Evolutionary conservation across 2,113 vertebrate species (phyloP), one percentile per base, ranked within the genome.

Genomic region (Mixornis gularis): DNA sequence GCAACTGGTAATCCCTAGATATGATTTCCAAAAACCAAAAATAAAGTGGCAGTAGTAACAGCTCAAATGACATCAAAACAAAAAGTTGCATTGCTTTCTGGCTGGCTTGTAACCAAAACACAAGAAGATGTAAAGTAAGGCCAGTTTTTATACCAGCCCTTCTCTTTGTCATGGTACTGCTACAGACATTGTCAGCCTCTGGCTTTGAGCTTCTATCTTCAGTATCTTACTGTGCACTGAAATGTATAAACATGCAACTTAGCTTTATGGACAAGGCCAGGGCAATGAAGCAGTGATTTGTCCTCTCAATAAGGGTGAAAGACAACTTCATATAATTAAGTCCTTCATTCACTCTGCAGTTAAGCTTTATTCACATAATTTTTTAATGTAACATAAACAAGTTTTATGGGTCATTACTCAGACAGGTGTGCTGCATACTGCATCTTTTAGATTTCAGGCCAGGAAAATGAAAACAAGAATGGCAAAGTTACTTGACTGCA

Each of bases 301-400:
- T 93, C 64, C 73, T 90, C 90, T 92, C 74, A 79, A 40, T 90
- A 90, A 93, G n/a, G 66, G 58, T 95, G 87, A 95, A 64, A 93
- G 96, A 94, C 58, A 79, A 83, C 90, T 95, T 94, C 63, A 72
- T 79, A 89, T 90, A 97, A 95, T 95, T 95, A 95, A 94, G 59
- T 71, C 55, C 40, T 92, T 93, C 71, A 94, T 91, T 94, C 85
- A 70, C 41, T 84, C 82, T 64, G 79, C 91, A 81, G 72, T 94
- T 95, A 77, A 95, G 90, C 74, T 85, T 95, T 91, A 92, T 91
- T 92, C 74, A 85, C 44, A 69, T 89, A 29, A 70, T 78, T 90
- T 95, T 96, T 94, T 71, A 90, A 95, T 48, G 91, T 71, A 93
- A 95, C 73, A 93, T 87, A 97, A 97, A 97, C 88, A 95, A 87